phyloP scores from a whole-genome alignment of 2,797 vertebrate species.

The Pogonophryne albipinna region DNA sequence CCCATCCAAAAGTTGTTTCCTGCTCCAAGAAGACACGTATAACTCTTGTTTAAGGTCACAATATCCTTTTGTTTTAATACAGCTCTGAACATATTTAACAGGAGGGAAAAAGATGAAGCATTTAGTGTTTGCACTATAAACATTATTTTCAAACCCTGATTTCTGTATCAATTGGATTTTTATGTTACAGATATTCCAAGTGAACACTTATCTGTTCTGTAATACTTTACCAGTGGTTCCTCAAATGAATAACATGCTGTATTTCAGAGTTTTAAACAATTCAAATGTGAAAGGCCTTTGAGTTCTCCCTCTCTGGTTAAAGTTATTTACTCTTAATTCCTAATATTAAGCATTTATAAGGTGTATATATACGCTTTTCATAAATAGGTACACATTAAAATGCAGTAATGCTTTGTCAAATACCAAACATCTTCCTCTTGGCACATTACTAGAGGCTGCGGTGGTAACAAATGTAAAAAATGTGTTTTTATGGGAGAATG shows the following conservation, averaged over 20 bases:
- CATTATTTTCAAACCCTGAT: background rate
- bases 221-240: background rate
- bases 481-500: background rate
- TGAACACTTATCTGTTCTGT: background rate
- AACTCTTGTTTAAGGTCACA: slow-evolving; percentile 12
- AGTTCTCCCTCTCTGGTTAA: background rate
- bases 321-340: background rate
- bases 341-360: background rate
- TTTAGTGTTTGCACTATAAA: background rate
- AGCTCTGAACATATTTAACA: slow-evolving; percentile 1
- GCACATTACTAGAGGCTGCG: background rate
- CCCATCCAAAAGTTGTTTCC: background rate
- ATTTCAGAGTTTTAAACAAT: background rate
- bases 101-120: background rate
- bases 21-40: slow-evolving; percentile 27
- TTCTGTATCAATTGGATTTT: background rate
- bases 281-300: background rate
- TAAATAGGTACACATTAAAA: background rate
- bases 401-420: background rate
- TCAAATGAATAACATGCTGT: background rate
- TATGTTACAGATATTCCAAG: background rate
- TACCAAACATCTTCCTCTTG: background rate
- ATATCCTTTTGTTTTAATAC: background rate
- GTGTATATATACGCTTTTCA: background rate
- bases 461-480: background rate